These are phyloP conservation scores for Pedionomus torquatus DNA, from an alignment of 2,113 vertebrate genomes.

Conservation along the genomic window DNA sequence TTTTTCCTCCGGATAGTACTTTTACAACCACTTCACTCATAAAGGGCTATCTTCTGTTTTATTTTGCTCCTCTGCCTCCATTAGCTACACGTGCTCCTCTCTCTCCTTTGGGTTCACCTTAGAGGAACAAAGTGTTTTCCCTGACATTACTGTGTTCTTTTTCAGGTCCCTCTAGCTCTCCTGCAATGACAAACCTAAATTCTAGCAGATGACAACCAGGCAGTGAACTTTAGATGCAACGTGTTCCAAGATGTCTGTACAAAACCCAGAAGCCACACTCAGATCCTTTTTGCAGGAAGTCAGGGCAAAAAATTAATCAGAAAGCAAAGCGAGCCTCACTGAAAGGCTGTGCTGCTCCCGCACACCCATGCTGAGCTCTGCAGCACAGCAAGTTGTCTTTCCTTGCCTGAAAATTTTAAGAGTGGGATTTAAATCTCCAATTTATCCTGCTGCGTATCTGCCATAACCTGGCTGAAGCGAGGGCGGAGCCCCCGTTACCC, in stretches of 20 bases:
- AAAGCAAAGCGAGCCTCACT: background rate
- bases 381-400: too few relatives aligned
- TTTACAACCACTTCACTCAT: background rate
- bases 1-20: background rate
- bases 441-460: background rate
- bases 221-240: background rate
- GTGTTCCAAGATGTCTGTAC: background rate
- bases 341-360: background rate
- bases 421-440: background rate
- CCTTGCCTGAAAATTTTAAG: background rate
- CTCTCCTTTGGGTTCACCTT: background rate
- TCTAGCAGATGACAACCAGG: background rate
- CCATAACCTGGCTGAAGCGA: fast-evolving
- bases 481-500: background rate
- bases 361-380: background rate
- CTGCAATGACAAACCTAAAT: background rate
- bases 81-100: fast-evolving
- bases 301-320: background rate
- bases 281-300: background rate
- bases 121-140: background rate
- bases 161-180: background rate
- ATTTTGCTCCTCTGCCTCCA: background rate
- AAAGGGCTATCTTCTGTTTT: background rate
- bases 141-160: background rate
- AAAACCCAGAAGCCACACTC: background rate